Evolutionary conservation across 2,113 vertebrate genomes (phyloP).

Genomic region (Xyrauchen texanus): DNA sequence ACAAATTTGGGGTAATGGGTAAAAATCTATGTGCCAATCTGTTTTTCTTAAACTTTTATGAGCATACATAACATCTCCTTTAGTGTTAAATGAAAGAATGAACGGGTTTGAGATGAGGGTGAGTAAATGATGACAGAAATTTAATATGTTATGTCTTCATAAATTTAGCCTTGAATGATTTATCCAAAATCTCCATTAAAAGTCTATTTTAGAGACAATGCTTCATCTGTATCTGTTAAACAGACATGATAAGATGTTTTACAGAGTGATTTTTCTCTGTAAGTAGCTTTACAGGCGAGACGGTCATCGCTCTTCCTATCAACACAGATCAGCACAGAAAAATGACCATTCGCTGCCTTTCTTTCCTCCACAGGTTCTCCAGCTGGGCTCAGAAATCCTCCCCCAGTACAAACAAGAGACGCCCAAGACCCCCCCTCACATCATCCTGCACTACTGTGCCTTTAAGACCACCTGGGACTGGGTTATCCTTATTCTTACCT

Average conservation of each 20-base stretch:
- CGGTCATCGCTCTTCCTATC: slow-evolving; percentile 5
- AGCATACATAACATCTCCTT: too few species aligned
- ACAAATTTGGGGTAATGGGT: too few species aligned
- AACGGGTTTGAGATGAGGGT: too few species aligned
- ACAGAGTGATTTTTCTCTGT: slow-evolving; percentile 11
- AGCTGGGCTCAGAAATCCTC: slow-evolving; percentile 96
- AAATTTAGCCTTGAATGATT: background rate
- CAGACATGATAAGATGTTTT: slow-evolving; percentile 8
- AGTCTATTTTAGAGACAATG: background rate
- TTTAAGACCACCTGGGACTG: slow-evolving; percentile 99
- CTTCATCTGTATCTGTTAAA: background rate
- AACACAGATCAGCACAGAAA: background rate
- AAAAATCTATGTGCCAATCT: too few species aligned
- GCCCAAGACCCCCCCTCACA: slow-evolving; percentile 97
- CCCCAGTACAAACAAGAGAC: slow-evolving; percentile 99
- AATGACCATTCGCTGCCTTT: slow-evolving; percentile 1
- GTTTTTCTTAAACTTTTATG: too few species aligned
- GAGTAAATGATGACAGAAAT: too few species aligned
- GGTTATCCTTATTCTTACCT: slow-evolving; percentile 99
- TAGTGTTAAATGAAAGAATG: too few species aligned
- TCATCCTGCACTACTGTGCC: slow-evolving; percentile 98
- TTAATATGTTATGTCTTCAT: too few species aligned
- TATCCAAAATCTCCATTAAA: slow-evolving; percentile 18
- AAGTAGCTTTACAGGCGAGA: background rate
- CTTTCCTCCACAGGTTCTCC: slow-evolving; percentile 83